Percentiles rank a stretch among this genome's conserved stretches.
These are phyloP conservation scores for Bos javanicus DNA, from an alignment of 2,113 vertebrate species.

Conservation along the genomic window DNA sequence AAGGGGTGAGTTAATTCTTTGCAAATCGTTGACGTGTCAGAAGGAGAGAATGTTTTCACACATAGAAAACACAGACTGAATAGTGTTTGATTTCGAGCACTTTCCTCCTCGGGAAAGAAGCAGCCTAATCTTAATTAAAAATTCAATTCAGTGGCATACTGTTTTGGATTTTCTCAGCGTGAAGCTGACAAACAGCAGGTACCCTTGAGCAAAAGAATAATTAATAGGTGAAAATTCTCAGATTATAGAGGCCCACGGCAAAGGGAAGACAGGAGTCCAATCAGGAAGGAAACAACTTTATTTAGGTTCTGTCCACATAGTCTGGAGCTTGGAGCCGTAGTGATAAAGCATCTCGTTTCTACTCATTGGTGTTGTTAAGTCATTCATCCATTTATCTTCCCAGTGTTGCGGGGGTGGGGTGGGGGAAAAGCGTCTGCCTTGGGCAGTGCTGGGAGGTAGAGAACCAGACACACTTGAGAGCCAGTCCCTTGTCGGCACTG, in stretches of 20 bases:
- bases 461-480: rapidly evolving
- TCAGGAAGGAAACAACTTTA: background rate
- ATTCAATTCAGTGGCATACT: constrained; percentile 19
- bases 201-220: constrained; percentile 44
- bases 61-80: rapidly evolving
- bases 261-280: rapidly evolving
- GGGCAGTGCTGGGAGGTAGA: rapidly evolving
- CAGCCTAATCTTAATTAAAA: constrained; percentile 35
- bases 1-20: rapidly evolving
- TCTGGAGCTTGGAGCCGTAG: background rate
- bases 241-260: background rate
- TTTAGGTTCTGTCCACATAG: rapidly evolving
- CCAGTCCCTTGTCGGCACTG: rapidly evolving
- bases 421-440: background rate
- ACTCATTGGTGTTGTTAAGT: rapidly evolving
- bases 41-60: rapidly evolving
- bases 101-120: background rate
- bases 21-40: rapidly evolving
- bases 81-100: rapidly evolving
- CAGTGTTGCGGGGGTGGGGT: rapidly evolving
- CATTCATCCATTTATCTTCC: rapidly evolving
- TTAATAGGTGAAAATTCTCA: background rate
- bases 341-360: rapidly evolving
- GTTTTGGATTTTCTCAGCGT: background rate
- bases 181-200: constrained; percentile 5